Conservation (phyloP, 2,888 invertebrate genomes). For the Heliconius ismenius region DNA sequence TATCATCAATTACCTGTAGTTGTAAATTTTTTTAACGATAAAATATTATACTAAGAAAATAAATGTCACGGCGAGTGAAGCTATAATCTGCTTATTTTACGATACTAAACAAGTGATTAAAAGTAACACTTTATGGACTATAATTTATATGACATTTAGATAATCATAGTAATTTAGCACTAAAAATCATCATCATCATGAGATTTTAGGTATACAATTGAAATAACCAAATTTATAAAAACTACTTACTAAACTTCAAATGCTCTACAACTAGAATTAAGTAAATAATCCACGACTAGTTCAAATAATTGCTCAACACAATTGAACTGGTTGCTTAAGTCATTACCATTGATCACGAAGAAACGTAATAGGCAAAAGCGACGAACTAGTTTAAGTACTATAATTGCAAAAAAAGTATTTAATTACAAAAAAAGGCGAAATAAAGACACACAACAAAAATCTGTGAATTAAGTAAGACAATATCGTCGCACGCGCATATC, state of each 20-base stretch:
- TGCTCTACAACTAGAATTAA: not conserved
- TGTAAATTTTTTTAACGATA: not conserved
- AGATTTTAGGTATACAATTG: not conserved
- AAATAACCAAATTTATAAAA: not conserved
- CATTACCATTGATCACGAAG: conserved; percentile 35
- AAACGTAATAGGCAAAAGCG: conserved; percentile 34
- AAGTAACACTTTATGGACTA: conserved; percentile 6
- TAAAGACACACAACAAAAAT: conserved; percentile 61
- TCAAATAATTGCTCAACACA: conserved; percentile 34
- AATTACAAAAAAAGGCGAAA: conserved; percentile 41
- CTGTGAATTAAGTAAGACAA: conserved; percentile 75
- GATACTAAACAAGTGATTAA: conserved; percentile 17
- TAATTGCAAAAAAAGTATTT: conserved; percentile 40
- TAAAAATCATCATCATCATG: not conserved
- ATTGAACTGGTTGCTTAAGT: conserved; percentile 34
- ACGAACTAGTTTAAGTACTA: conserved; percentile 33
- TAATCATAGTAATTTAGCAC: not conserved
- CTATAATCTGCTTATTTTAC: conserved; percentile 15
- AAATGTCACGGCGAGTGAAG: conserved; percentile 1
- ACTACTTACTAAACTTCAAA: not conserved
- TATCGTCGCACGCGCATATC: conserved; percentile 69
- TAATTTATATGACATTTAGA: conserved; percentile 10
- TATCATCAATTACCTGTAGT: conserved; percentile 6
- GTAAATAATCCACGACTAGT: conserved; percentile 11
- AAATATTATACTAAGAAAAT: not conserved